phyloP scores from a whole-genome alignment of 2,888 invertebrate genomes.

The Miltochrista miniata region DNA sequence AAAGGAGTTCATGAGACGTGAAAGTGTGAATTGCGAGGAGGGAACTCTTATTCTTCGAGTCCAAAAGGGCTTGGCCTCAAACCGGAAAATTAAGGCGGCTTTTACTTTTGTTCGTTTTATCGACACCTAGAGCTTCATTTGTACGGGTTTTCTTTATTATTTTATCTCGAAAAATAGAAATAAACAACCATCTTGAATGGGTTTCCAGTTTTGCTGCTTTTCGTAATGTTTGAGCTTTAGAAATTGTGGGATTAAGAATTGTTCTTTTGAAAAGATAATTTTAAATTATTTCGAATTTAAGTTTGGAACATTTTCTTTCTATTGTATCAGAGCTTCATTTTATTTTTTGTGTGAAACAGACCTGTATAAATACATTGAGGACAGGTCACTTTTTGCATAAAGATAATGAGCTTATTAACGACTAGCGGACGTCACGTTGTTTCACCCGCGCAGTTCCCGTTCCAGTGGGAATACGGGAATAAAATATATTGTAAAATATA shows the following conservation, averaged over 20 bases:
- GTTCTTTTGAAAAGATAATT: slow-evolving; percentile 21
- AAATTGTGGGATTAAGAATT: slow-evolving; percentile 28
- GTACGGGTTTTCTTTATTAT: slow-evolving; percentile 42
- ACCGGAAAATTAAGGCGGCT: slow-evolving; percentile 75
- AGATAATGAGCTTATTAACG: no score
- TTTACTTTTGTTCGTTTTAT: slow-evolving; percentile 63
- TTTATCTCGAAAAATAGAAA: slow-evolving; percentile 43
- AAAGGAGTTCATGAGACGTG: slow-evolving; percentile 50
- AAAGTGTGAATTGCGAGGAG: slow-evolving; percentile 51
- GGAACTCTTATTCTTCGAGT: slow-evolving; percentile 37
- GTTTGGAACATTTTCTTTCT: neutral
- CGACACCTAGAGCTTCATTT: slow-evolving; percentile 46
- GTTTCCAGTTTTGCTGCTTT: slow-evolving; percentile 14
- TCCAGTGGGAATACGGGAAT: no score
- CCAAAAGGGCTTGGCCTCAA: slow-evolving; percentile 46
- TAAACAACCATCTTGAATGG: slow-evolving; percentile 30
- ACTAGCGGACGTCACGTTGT: no score
- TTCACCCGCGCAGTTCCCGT: no score
- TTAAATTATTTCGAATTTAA: slow-evolving; percentile 20
- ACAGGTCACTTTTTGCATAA: no score
- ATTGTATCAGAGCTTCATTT: neutral
- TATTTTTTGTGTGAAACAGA: neutral
- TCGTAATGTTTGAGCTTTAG: slow-evolving; percentile 23
- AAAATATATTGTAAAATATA: no score
- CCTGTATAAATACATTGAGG: no score